Conservation (phyloP, 2,888 invertebrate species). For the Camponotus fellah region DNA sequence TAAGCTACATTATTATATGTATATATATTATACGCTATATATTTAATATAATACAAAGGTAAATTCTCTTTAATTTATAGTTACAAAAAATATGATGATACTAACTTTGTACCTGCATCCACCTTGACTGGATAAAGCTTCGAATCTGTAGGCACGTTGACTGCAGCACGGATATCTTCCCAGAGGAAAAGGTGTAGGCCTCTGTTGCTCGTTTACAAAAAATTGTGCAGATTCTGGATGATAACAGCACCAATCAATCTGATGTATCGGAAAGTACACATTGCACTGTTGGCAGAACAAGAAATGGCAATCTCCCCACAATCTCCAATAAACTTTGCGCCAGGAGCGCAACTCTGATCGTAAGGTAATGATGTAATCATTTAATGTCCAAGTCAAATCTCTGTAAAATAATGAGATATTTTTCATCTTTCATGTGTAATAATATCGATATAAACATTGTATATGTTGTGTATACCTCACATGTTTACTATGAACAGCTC, state of each 20-base stretch:
- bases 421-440: neutral
- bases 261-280: constrained; percentile 91
- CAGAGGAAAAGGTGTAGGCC: constrained; percentile 90
- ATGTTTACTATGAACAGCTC: constrained; percentile 91
- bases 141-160: constrained; percentile 93
- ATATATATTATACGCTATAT: neutral
- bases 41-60: neutral
- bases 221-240: constrained; percentile 93
- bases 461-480: constrained; percentile 86
- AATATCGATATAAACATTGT: neutral
- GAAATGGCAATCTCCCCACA: constrained; percentile 97
- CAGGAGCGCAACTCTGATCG: constrained; percentile 94
- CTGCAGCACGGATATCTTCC: constrained; percentile 95
- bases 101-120: constrained; percentile 86
- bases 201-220: constrained; percentile 90
- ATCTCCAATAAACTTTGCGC: constrained; percentile 97
- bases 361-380: constrained; percentile 92
- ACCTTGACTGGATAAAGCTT: constrained; percentile 89
- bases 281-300: constrained; percentile 93
- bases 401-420: constrained; percentile 83
- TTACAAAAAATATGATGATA: constrained; percentile 14
- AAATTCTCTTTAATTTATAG: neutral
- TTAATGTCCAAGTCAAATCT: constrained; percentile 93
- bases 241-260: constrained; percentile 94
- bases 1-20: neutral